Evolutionary conservation across 37 sponge, comb jelly and placozoan genomes (phyloP).

Genomic region (Haliclona indistincta): DNA sequence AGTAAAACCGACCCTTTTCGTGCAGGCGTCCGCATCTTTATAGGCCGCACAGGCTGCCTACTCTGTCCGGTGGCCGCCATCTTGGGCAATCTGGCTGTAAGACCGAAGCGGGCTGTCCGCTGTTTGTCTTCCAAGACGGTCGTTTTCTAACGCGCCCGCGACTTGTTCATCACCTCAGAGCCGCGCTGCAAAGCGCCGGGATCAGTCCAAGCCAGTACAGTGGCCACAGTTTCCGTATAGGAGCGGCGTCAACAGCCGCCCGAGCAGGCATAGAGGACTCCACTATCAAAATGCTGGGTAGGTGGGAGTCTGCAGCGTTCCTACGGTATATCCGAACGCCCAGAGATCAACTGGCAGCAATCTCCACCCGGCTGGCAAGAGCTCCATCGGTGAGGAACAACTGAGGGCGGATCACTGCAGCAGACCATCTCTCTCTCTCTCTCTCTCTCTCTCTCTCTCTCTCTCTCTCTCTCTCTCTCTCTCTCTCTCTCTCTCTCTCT

Average conservation of each 20-base stretch:
- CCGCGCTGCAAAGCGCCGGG: neutral
- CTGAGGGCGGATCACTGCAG: no score
- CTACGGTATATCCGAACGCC: no score
- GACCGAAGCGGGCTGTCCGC: neutral
- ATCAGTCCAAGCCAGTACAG: neutral
- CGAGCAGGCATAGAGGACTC: neutral
- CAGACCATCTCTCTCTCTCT: slow-evolving; percentile 44
- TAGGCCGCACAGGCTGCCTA: no score
- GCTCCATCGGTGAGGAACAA: no score
- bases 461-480: slow-evolving; percentile 41
- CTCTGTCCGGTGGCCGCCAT: no score
- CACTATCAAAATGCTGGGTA: neutral
- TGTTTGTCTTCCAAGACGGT: neutral
- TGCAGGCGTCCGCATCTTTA: no score
- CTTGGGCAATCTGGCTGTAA: no score
- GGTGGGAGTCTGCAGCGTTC: slow-evolving; percentile 15
- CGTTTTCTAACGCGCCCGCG: neutral
- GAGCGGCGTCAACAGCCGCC: slow-evolving; percentile 10
- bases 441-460: slow-evolving; percentile 27
- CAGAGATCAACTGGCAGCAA: no score
- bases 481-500: slow-evolving; percentile 39
- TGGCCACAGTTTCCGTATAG: neutral
- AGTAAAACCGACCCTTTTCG: no score
- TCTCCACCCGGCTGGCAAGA: no score
- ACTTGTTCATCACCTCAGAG: neutral